Percentiles rank a stretch among this genome's conserved stretches.
Conservation (phyloP, 2,113 vertebrate genomes). For the Thryonomys swinderianus region DNA sequence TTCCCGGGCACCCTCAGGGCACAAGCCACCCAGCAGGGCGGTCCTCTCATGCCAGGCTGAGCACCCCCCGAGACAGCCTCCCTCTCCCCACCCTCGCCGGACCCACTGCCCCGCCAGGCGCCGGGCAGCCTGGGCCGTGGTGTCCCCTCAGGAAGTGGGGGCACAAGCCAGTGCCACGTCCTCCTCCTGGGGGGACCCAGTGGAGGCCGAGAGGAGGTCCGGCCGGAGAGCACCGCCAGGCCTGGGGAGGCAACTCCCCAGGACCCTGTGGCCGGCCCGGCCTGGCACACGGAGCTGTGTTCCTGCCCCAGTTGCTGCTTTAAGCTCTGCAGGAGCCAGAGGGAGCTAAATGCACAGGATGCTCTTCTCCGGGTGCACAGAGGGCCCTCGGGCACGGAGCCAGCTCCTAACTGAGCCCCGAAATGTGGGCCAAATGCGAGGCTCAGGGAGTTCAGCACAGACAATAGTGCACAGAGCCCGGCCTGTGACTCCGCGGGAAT, state of each 20-base stretch:
- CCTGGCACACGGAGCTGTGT: accelerated
- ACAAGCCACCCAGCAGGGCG: too few relatives aligned
- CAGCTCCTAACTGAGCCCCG: not conserved
- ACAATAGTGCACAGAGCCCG: not conserved
- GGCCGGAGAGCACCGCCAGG: not conserved
- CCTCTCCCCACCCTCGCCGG: too few relatives aligned
- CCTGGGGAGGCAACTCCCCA: not conserved
- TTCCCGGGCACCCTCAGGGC: not conserved
- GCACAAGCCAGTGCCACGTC: not conserved
- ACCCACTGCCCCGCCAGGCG: not conserved
- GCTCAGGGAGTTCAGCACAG: not conserved
- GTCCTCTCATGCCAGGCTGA: not conserved
- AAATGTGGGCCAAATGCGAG: too few relatives aligned
- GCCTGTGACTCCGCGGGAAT: not conserved
- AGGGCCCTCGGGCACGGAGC: accelerated
- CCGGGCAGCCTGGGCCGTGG: accelerated
- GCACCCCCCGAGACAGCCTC: not conserved
- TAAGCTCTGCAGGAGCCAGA: not conserved
- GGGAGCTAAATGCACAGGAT: too few relatives aligned
- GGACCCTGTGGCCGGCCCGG: not conserved
- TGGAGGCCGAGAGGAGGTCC: not conserved
- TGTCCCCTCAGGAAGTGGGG: too few relatives aligned
- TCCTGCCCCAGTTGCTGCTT: not conserved
- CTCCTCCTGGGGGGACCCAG: not conserved
- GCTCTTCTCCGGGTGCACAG: not conserved